phyloP scores from a whole-genome alignment of 2,888 invertebrate genomes.

The Periphyllus acericola region DNA sequence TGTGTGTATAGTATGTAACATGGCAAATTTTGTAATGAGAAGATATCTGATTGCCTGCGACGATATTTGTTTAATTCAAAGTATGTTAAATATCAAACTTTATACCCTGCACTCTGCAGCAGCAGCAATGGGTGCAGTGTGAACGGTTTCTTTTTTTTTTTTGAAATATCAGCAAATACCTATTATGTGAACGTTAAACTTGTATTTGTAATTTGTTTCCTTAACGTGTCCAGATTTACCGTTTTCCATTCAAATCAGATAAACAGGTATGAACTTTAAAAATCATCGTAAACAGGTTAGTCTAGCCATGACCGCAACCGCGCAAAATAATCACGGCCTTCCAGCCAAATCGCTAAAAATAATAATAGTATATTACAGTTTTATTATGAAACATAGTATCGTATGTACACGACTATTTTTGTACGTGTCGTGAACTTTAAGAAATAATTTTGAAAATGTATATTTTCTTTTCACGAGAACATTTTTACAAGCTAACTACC shows the following conservation, averaged over 20 bases:
- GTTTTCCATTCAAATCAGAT: constrained; percentile 14
- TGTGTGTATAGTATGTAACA: too few relatives aligned
- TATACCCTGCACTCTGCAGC: neutral
- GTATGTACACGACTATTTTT: neutral
- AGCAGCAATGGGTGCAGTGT: too few relatives aligned
- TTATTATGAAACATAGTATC: neutral
- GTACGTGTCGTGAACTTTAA: too few relatives aligned
- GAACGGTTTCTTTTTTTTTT: too few relatives aligned
- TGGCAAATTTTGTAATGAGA: neutral
- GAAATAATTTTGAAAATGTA: neutral
- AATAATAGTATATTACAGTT: neutral
- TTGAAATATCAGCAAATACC: too few relatives aligned
- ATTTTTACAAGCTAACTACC: too few relatives aligned
- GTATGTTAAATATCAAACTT: neutral
- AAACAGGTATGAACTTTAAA: constrained; percentile 10
- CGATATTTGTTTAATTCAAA: neutral
- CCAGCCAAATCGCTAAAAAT: neutral
- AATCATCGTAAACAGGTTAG: neutral
- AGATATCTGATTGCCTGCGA: neutral
- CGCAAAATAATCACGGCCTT: neutral
- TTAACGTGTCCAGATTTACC: neutral
- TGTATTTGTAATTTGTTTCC: neutral
- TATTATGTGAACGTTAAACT: neutral
- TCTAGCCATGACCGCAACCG: neutral
- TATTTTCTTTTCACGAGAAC: too few relatives aligned